Evolutionary conservation across 2,888 invertebrate genomes (phyloP), one percentile per base, ranked within the genome.

Genomic region (Drosophila falleni): DNA sequence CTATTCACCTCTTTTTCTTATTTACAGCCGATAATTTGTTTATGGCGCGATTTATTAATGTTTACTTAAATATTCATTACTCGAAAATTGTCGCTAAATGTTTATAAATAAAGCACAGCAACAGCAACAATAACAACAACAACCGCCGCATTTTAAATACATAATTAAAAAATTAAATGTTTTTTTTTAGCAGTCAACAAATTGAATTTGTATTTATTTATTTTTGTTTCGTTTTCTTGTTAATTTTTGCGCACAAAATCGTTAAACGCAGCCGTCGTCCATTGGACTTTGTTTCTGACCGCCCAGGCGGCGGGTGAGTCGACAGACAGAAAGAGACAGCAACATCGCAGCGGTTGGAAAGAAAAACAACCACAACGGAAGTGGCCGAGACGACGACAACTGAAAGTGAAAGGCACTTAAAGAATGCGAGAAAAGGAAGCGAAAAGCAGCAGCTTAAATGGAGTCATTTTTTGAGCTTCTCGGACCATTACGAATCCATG

Each of bases 341-440:
- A 47, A 8, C 55, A 77, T 1, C 23, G 23, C 23, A 23, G 41
- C 8, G 11, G 5, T 5, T 1, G 42, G 54, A 55, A 19, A 47
- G 55, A 65, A 2, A 59, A 51, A 13, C 49, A 59, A 16, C 63
- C 47, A 8, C 54, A 62, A 3, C 71, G 67, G 35, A 68, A 62
- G 74, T 74, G 37, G 39, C 67, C 64, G 50, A 75, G 61, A 56
- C 67, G 16, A 35, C 68, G 41, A 60, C 67, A 71, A 61, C 68
- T 58, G 89, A 83, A 87, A 83, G 85, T 89, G 89, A 87, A 89
- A 89, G 89, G 83, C 63, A 63, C 61, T 50, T 15, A 37, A 61
- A 74, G 85, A 60, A 80, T 62, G 15, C 26, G 41, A 35, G 16
- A 39, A 65, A 87, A 81, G 83, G 87, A 88, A 86, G 80, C 58